These are phyloP conservation scores for Phania funesta DNA, from an alignment of 2,888 invertebrate genomes.

Conservation along the genomic window DNA sequence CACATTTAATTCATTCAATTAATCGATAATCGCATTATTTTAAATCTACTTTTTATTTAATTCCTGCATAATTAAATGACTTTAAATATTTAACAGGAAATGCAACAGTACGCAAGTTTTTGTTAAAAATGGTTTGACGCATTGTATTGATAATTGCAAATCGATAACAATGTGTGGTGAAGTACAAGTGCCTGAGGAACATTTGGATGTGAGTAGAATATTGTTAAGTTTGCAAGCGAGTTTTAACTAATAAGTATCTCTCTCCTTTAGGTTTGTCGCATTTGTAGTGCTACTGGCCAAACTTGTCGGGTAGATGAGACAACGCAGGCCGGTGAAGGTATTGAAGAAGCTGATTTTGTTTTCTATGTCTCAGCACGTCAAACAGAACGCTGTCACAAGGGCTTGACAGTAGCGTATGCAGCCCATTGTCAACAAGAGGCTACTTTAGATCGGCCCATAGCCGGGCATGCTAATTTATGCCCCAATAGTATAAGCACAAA, in stretches of 20 bases:
- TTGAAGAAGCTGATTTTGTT: slow-evolving; percentile 94
- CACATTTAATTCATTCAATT: neutral
- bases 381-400: slow-evolving; percentile 94
- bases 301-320: slow-evolving; percentile 85
- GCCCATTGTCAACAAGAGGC: slow-evolving; percentile 99
- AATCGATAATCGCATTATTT: neutral
- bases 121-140: slow-evolving; percentile 90
- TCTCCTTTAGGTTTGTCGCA: slow-evolving; percentile 88
- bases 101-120: slow-evolving; percentile 94
- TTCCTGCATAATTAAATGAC: too few species aligned
- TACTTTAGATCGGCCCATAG: slow-evolving; percentile 96
- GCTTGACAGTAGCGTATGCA: slow-evolving; percentile 97
- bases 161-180: slow-evolving; percentile 96
- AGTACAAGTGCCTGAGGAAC: slow-evolving; percentile 94
- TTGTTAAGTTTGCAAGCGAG: neutral
- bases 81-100: slow-evolving; percentile 83
- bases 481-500: slow-evolving; percentile 96
- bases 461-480: slow-evolving; percentile 99
- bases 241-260: neutral
- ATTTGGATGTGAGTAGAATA: slow-evolving; percentile 89
- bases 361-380: slow-evolving; percentile 97
- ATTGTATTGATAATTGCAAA: slow-evolving; percentile 93
- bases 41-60: neutral
- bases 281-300: slow-evolving; percentile 92
- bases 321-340: slow-evolving; percentile 84